Evolutionary conservation across 2,888 invertebrate genomes (phyloP).

Genomic region (Meloe dianella): DNA sequence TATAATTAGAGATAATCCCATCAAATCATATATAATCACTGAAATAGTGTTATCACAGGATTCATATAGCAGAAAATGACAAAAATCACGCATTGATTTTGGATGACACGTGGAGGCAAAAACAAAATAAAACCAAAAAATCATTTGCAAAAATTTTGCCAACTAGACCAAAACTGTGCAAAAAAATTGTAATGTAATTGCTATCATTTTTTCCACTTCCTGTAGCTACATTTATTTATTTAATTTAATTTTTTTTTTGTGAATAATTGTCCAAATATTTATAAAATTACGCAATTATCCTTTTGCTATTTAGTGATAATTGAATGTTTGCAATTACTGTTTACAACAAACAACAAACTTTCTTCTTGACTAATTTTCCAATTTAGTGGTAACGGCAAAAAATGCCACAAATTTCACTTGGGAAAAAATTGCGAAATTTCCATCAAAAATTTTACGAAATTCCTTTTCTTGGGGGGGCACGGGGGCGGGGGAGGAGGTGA

Average conservation of each 20-base stretch:
- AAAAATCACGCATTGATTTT: background rate
- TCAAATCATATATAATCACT: background rate
- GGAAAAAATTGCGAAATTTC: too few relatives aligned
- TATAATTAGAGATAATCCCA: background rate
- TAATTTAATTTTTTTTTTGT: too few relatives aligned
- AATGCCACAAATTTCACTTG: background rate
- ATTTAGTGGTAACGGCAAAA: background rate
- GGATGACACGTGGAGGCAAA: background rate
- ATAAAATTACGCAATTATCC: too few relatives aligned
- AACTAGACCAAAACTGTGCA: background rate
- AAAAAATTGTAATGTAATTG: background rate
- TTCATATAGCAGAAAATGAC: background rate
- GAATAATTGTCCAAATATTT: too few relatives aligned
- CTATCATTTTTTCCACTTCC: too few relatives aligned
- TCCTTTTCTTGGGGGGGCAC: background rate
- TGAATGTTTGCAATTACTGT: background rate
- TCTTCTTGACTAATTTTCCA: background rate
- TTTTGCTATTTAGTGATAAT: background rate
- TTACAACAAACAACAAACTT: background rate
- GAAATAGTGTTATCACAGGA: background rate
- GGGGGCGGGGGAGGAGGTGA: too few relatives aligned
- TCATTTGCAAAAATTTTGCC: background rate
- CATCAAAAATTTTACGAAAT: too few relatives aligned
- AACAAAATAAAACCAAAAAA: too few relatives aligned
- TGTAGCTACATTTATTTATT: too few relatives aligned